Conservation (phyloP, 2,888 invertebrate genomes). For the Nasonia oneida region DNA sequence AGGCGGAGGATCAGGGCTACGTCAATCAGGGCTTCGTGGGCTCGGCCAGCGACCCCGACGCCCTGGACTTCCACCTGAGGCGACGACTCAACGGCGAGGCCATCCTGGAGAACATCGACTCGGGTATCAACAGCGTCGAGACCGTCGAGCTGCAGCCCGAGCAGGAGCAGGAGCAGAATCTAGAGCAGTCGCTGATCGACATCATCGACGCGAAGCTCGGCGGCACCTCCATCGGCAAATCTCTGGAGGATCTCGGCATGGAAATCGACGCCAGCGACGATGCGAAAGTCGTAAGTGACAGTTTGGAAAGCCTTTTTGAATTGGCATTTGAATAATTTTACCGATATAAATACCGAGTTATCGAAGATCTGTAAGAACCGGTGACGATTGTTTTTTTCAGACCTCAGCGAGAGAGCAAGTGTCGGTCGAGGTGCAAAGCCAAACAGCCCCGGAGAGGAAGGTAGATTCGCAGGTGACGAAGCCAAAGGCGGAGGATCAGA, state of each 20-base stretch:
- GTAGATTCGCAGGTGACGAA: neutral
- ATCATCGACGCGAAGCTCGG: slow-evolving; percentile 77
- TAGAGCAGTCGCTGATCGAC: slow-evolving; percentile 75
- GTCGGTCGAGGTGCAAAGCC: neutral
- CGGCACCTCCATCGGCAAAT: slow-evolving; percentile 67
- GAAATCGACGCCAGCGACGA: slow-evolving; percentile 59
- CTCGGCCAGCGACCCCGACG: slow-evolving; percentile 72
- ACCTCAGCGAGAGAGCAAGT: neutral
- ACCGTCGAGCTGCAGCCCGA: slow-evolving; percentile 74
- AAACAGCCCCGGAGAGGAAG: neutral
- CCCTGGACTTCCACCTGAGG: slow-evolving; percentile 71
- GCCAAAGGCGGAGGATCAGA: neutral
- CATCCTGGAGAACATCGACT: slow-evolving; percentile 72
- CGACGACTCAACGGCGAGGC: slow-evolving; percentile 38
- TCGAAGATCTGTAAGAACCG: neutral
- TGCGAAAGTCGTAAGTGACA: slow-evolving; percentile 22
- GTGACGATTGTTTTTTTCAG: neutral
- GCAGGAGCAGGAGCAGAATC: slow-evolving; percentile 72
- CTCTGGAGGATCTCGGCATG: slow-evolving; percentile 66
- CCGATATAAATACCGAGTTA: neutral
- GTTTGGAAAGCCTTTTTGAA: neutral
- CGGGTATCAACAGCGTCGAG: slow-evolving; percentile 77
- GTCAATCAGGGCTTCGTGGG: slow-evolving; percentile 74
- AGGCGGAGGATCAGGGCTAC: slow-evolving; percentile 66
- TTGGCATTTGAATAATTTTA: neutral